These are phyloP conservation scores for Peromyscus nudipes DNA, from an alignment of 2,797 vertebrate species.

Conservation along the genomic window DNA sequence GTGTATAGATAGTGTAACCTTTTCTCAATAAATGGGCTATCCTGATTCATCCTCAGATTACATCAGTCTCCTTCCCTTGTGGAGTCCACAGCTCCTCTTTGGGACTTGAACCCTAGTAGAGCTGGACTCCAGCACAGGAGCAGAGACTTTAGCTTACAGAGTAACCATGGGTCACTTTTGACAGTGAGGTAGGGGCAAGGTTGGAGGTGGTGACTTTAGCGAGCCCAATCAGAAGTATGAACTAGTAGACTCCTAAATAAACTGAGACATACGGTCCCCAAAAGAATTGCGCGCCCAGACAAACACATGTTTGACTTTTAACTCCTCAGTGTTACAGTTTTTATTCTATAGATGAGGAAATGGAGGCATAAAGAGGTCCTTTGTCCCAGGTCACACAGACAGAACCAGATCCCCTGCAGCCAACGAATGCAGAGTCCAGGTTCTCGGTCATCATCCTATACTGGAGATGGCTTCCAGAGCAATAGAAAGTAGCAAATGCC, in stretches of 20 bases:
- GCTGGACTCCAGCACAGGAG: not conserved
- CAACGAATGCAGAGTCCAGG: not conserved
- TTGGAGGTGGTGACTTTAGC: not conserved
- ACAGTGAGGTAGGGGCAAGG: not conserved
- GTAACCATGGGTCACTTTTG: not conserved
- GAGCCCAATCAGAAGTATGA: not conserved
- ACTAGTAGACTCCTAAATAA: not conserved
- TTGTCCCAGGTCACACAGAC: not conserved
- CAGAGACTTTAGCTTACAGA: not conserved
- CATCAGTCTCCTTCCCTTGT: not conserved
- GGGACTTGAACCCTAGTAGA: not conserved
- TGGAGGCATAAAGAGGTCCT: not conserved
- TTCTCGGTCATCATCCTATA: not conserved
- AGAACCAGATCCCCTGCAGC: not conserved
- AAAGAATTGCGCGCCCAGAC: not conserved
- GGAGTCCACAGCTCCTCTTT: not conserved
- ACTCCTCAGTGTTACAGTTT: not conserved
- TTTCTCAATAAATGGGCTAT: not conserved
- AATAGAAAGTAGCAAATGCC: not conserved
- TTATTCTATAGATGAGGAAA: conserved; percentile 18
- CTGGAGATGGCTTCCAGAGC: not conserved
- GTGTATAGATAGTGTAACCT: not conserved
- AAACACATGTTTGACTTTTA: not conserved
- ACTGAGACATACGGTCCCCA: not conserved
- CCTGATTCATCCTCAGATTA: not conserved